Base-by-base conservation (phyloP, 2,113 vertebrate species). In the Elephantulus edwardii region DNA sequence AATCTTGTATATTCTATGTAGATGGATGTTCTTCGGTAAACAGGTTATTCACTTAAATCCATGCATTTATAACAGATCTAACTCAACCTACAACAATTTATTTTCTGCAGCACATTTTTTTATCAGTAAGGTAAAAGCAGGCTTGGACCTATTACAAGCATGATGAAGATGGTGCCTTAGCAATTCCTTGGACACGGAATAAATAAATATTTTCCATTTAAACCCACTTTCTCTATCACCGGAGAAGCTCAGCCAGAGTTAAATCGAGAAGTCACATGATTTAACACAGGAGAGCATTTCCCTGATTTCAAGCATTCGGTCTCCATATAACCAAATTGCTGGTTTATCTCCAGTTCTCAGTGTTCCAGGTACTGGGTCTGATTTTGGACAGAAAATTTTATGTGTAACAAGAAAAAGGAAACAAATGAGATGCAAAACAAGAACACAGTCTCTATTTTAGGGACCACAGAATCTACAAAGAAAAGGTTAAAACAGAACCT, bases 241-340 rank as follows among this genome's bases (percentile, higher is more conserved):
- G 60, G 82, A 96, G 92, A 56, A 86, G 8, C 24, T 76, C 83
- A 95, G 84, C 80, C 84, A 50, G 40, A 79, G 38, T 46, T 62
- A 1, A 13, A 92, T 94, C 93, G 96, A 94, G 93, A 96, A 95
- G 93, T 97, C 96, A 95, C 78, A 93, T 86, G 92, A 95, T 95
- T 93, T 96, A 86, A 96, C 95, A 91, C 90, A 91, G 78, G 83
- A 91, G 71, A 85, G 82, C 68, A 82, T 94, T 95, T 74, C 80
- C 91, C 93, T 94, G 92, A 86, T 96, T 95, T 96, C 89, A 96
- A 92, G 95, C 94, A 96, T 96, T 96, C 87, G 91, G 77, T 90
- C 90, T 96, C 93, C 86, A 95, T 96, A 91, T 86, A 96, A 91
- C 71, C 80, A 81, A 94, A 94, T 92, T 92, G 70, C 71, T 96